Evolutionary conservation across 1,140 invertebrate species (phyloP).

Genomic region (Lasioglossum albipes): DNA sequence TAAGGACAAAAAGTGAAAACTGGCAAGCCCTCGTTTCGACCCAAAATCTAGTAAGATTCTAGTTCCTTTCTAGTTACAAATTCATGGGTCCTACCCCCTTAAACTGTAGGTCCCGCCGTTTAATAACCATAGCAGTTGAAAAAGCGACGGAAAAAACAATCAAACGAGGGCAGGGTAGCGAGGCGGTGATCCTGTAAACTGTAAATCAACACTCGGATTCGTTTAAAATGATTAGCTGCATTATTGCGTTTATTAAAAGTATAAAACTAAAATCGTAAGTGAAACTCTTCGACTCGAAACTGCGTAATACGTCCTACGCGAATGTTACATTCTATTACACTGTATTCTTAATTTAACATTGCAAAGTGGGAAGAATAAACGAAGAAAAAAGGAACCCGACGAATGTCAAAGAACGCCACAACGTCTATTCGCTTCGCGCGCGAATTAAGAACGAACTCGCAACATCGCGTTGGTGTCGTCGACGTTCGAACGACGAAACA

Average conservation of each 20-base stretch:
- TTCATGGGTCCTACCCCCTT: too few relatives aligned
- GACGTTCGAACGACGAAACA: neutral
- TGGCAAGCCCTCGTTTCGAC: too few relatives aligned
- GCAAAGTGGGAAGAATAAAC: neutral
- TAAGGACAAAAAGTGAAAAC: too few relatives aligned
- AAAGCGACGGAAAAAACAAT: too few relatives aligned
- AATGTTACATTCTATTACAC: neutral
- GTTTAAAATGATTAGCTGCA: constrained; percentile 6
- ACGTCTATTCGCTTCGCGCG: neutral
- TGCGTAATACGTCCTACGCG: neutral
- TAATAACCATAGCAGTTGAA: too few relatives aligned
- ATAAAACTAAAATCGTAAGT: constrained; percentile 40
- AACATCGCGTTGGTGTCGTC: neutral
- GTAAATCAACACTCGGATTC: constrained; percentile 17
- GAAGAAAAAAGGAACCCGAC: neutral
- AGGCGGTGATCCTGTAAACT: too few relatives aligned
- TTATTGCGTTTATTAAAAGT: constrained; percentile 11
- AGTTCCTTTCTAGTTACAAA: too few relatives aligned
- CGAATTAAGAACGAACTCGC: constrained; percentile 2
- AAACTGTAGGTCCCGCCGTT: too few relatives aligned
- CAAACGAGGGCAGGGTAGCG: too few relatives aligned
- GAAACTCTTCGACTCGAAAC: constrained; percentile 18
- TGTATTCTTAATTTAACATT: neutral
- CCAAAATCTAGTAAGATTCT: too few relatives aligned
- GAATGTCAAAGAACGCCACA: neutral